Percentiles rank a stretch among this genome's conserved stretches.
These are phyloP conservation scores for Nemotelus pantherinus DNA, from an alignment of 2,888 invertebrate species.

Conservation along the genomic window DNA sequence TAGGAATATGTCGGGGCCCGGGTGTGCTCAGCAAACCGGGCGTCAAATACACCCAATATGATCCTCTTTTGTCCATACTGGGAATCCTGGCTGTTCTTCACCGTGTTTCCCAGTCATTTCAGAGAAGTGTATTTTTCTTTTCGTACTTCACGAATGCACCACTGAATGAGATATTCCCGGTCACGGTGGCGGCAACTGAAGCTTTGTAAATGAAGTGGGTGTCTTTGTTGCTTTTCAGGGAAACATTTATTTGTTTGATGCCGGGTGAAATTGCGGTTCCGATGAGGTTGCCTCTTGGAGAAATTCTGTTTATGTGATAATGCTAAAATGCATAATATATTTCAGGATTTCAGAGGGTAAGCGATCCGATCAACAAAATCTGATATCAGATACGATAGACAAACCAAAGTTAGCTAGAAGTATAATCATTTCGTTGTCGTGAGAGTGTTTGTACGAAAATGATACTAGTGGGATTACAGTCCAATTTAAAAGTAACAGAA, in stretches of 20 bases:
- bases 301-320: no score
- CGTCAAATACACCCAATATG: constrained; percentile 34
- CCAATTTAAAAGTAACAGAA: no score
- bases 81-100: constrained; percentile 10
- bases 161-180: constrained; percentile 10
- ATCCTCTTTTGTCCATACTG: constrained; percentile 5
- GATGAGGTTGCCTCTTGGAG: no score
- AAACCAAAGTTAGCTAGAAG: no score
- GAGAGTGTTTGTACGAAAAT: no score
- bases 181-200: neutral
- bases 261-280: no score
- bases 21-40: constrained; percentile 22
- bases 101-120: constrained; percentile 6
- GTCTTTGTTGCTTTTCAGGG: neutral
- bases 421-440: no score
- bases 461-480: no score
- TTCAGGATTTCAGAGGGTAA: no score
- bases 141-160: constrained; percentile 1
- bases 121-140: constrained; percentile 32
- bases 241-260: neutral
- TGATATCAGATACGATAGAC: no score
- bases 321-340: no score
- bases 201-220: constrained; percentile 34
- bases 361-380: no score
- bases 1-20: constrained; percentile 27